These are phyloP conservation scores for Helicoverpa assulta DNA, from an alignment of 2,888 invertebrate species.

Conservation along the genomic window DNA sequence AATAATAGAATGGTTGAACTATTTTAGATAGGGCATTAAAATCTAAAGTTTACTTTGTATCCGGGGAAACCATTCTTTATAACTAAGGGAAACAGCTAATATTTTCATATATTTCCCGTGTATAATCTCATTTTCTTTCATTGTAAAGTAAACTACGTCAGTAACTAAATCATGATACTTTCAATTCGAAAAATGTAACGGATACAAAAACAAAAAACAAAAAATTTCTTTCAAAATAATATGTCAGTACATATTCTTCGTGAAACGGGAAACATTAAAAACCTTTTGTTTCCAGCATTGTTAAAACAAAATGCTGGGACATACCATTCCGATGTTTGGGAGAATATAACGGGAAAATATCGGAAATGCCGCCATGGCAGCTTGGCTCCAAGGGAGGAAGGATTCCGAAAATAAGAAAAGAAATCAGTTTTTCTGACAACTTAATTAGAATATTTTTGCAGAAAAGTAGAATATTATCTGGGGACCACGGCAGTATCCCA, in stretches of 20 bases:
- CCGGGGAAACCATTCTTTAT: no score
- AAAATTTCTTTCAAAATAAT: constrained; percentile 21
- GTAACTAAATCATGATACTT: no score
- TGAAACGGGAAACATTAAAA: neutral
- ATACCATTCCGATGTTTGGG: constrained; percentile 2
- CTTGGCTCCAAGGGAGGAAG: neutral
- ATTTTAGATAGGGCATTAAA: no score
- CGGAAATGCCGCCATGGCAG: neutral
- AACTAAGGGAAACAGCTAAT: no score
- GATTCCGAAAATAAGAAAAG: neutral
- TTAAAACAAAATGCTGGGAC: constrained; percentile 6
- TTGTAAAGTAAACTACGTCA: no score
- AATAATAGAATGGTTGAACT: no score
- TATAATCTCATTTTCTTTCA: no score
- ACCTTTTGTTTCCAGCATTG: constrained; percentile 12
- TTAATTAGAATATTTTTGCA: neutral
- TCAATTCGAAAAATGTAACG: neutral
- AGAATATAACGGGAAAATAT: neutral
- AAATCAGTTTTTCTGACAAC: neutral
- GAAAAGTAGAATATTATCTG: no score
- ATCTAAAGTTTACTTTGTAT: no score
- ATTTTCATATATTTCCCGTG: no score
- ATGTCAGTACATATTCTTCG: neutral
- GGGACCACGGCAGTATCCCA: no score
- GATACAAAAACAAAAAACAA: no score